Evolutionary conservation across 1,140 invertebrate species (phyloP), one percentile per base, ranked within the genome.

Genomic region (Geopemphigus sp.): DNA sequence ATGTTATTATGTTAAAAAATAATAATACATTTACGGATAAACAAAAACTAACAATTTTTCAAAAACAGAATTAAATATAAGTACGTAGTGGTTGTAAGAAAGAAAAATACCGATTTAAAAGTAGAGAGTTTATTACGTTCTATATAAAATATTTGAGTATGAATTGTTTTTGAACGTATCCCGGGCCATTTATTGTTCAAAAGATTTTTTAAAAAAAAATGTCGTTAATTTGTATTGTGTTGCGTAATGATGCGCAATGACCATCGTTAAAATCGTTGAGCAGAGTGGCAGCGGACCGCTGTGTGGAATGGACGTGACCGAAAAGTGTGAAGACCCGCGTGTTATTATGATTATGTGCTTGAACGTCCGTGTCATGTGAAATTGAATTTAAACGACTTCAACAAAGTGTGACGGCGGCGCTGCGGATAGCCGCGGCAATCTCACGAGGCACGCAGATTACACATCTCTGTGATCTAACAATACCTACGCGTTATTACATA

Each of bases 321-420:
- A 68, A 66, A 50, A 26, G 26, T 50, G 45, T 50, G 66, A 68
- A 68, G 45, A 68, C 39, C 15, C 15, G 45, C n/a, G 45, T 68
- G 45, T n/a, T 66, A 66, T 32, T 50, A 15, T 68, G 17, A 32
- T 50, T 59, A 14, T 59, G 32, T 68, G 45, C 12, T 50, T 19
- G 45, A 50, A 50, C 64, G 39, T 50, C 32, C 22, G 63, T 22
- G 63, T 10, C 45, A 68, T 68, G 66, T 50, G 66, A 68, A 68
- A 68, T 68, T 68, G 22, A 68, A 26, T 50, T 50, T 19, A 68
- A 68, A 68, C 45, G 66, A 26, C 45, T 68, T 68, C 39, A 68
- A 50, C 66, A 26, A 68, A 66, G 26, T 19, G 45, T 50, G 66
- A 50, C 39, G 39, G 66, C 45, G 17, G 39, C 59, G 26, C 24